A percentile compares a stretch with the other conserved stretches of the same genome.
Conservation (phyloP, 2,113 vertebrate species). For the Theristicus caerulescens region DNA sequence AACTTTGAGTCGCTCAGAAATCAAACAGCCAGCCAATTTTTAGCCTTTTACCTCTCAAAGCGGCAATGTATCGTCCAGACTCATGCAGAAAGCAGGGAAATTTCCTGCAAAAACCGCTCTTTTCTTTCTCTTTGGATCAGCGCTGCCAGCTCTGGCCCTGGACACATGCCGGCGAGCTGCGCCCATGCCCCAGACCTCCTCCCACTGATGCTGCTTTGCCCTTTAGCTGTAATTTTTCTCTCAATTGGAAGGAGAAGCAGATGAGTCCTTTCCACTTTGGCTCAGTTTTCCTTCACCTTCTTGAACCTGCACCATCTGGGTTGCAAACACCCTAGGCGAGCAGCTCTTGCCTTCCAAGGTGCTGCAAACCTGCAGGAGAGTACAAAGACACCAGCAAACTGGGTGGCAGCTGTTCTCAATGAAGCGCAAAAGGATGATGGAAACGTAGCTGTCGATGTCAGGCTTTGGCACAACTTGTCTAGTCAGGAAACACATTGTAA, state of each 20-base stretch:
- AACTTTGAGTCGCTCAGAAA: not conserved
- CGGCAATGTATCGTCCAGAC: not conserved
- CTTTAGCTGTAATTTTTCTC: not conserved
- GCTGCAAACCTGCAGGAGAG: not conserved
- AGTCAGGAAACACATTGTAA: not conserved
- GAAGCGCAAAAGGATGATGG: not conserved
- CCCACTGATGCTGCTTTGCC: not conserved
- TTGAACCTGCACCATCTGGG: not conserved
- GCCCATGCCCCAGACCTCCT: not conserved
- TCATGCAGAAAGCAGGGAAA: not conserved
- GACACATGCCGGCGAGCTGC: rapidly evolving
- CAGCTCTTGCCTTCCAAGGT: not conserved
- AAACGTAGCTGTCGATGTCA: not conserved
- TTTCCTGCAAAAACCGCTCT: not conserved
- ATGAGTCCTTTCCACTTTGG: not conserved
- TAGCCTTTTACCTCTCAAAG: not conserved
- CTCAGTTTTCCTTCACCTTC: constrained; percentile 1
- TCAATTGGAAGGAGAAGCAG: not conserved
- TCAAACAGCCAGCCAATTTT: not conserved
- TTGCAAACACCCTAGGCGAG: not conserved
- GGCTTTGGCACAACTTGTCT: not conserved
- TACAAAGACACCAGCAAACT: not conserved
- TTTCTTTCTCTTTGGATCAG: not conserved
- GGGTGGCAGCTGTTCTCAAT: not conserved
- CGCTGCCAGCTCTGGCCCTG: not conserved